These are phyloP conservation scores for Cervus canadensis DNA, from an alignment of 2,113 vertebrate species.

Conservation along the genomic window DNA sequence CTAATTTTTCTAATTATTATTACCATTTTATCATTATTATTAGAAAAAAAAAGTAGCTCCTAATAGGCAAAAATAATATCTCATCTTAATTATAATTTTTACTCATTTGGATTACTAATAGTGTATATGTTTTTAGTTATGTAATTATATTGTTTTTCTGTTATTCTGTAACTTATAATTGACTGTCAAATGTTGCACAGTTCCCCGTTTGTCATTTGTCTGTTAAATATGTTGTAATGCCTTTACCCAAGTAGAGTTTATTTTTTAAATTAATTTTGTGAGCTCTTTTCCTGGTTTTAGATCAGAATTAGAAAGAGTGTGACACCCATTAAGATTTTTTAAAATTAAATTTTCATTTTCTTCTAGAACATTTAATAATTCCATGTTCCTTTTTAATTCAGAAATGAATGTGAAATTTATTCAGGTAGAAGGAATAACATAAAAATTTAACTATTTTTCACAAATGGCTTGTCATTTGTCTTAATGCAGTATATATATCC, in stretches of 20 bases:
- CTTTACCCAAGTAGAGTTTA: neutral
- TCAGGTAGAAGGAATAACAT: neutral
- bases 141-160: neutral
- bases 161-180: neutral
- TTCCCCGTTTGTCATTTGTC: neutral
- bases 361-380: neutral
- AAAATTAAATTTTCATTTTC: neutral
- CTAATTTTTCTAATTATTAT: neutral
- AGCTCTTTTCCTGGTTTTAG: neutral
- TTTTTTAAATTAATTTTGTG: slow-evolving; percentile 3
- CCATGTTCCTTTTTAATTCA: neutral
- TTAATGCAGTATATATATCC: neutral
- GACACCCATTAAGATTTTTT: neutral
- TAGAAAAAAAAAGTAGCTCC: neutral
- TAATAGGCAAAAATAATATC: neutral
- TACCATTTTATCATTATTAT: neutral
- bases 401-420: neutral
- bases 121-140: neutral
- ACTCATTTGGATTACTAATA: neutral
- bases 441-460: neutral
- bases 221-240: neutral
- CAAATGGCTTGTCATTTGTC: neutral
- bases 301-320: neutral
- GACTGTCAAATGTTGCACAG: neutral
- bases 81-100: neutral